Base-by-base conservation (phyloP, 2,113 vertebrate species). In the Anhinga rufa region DNA sequence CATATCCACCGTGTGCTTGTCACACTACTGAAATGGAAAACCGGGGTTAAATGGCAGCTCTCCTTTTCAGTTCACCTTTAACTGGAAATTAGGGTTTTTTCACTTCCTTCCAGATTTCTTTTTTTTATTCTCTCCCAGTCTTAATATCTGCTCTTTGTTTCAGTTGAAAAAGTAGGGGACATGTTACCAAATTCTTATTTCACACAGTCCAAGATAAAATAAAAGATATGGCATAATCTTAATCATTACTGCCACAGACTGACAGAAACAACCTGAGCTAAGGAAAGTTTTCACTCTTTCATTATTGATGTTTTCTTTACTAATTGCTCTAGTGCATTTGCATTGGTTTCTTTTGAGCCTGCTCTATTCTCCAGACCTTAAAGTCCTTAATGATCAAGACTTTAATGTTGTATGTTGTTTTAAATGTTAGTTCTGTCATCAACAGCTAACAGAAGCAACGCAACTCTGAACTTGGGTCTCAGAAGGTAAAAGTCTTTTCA, bases 401-500 rank as follows among this genome's bases (percentile, higher is more conserved):
- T 83, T 82, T 19, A 61, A n/a, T 7, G 15, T 0, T 44, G 49
- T 29, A 42, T 0, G 0, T 55, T 49, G 38, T 81, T 91, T 79
- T 78, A 92, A 76, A 57, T 7, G 28, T 52, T 75, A 34, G 21
- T 78, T 90, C 74, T 69, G 51, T 75, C 64, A 64, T 14, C 16
- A 8, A 22, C 65, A 65, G 75, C 62, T 66, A 80, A 46, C 46
- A 87, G 66, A 82, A 75, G 61, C 34, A 52, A 17, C 5, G 55
- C 60, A 88, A 82, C 87, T 92, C 88, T 95, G 88, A 93, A 96
- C 95, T 96, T 61, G 69, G 94, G 90, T 94, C 93, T 91, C 95
- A 72, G 69, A 96, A 96, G 94, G 95, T 92, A 93, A 90, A 97
- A 95, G 75, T 54, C 74, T 87, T 97, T 97, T 91, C 86, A 82